Percentiles rank a stretch among this genome's conserved stretches.
Evolutionary conservation across 2,113 vertebrate species (phyloP).

Genomic region (Chaenocephalus aceratus): DNA sequence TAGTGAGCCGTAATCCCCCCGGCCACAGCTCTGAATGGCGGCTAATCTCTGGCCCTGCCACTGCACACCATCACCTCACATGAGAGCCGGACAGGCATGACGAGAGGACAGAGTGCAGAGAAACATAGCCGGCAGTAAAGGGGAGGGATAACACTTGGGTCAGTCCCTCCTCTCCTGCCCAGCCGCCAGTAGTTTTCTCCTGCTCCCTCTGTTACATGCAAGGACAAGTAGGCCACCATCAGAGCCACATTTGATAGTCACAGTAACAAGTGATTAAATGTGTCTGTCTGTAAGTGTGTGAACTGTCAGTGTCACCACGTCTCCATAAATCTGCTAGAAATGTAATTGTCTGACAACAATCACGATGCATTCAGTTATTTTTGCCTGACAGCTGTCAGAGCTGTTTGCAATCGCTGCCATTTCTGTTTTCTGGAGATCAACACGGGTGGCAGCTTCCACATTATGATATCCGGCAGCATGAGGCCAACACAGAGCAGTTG

Average conservation of each 20-base stretch:
- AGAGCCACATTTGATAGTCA: slow-evolving; percentile 28
- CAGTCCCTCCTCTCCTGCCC: slow-evolving; percentile 11
- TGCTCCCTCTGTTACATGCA: background rate
- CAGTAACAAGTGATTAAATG: slow-evolving; percentile 45
- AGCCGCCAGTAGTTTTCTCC: background rate
- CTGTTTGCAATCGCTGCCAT: slow-evolving; percentile 48
- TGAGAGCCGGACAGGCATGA: slow-evolving; percentile 61
- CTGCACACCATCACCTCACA: slow-evolving; percentile 69
- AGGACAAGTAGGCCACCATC: slow-evolving; percentile 35
- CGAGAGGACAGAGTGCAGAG: slow-evolving; percentile 43
- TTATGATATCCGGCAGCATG: slow-evolving; percentile 19
- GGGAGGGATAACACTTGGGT: slow-evolving; percentile 23
- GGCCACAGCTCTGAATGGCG: slow-evolving; percentile 63
- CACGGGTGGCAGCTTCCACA: slow-evolving; percentile 28
- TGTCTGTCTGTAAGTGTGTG: slow-evolving; percentile 33
- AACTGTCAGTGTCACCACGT: slow-evolving; percentile 36
- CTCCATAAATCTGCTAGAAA: slow-evolving; percentile 44
- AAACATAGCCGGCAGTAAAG: slow-evolving; percentile 24
- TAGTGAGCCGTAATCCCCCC: slow-evolving; percentile 71
- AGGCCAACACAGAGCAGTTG: slow-evolving; percentile 2
- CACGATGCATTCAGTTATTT: slow-evolving; percentile 41
- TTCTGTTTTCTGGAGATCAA: slow-evolving; percentile 43
- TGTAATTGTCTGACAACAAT: slow-evolving; percentile 65
- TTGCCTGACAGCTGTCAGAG: slow-evolving; percentile 60
- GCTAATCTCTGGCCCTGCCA: slow-evolving; percentile 73